Conservation (phyloP, 92 coral and sea anemone species). For the Muricea muricata region DNA sequence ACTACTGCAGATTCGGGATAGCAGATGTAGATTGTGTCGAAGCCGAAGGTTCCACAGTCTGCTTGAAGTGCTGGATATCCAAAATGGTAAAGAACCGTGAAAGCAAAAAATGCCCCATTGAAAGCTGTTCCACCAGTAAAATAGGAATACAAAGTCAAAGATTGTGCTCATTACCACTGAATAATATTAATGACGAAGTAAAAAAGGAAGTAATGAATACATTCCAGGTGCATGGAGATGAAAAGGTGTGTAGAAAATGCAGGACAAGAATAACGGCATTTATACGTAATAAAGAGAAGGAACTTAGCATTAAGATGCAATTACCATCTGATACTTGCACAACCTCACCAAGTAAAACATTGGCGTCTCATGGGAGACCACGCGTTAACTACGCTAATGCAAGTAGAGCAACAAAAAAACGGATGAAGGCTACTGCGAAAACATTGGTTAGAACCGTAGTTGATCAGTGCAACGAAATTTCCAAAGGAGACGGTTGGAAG, state of each 20-base stretch:
- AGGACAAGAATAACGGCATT: slow-evolving; percentile 15
- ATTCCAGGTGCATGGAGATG: background rate
- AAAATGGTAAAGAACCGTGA: background rate
- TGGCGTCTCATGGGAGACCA: background rate
- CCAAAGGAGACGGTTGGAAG: background rate
- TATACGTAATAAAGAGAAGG: background rate
- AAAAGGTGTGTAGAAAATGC: slow-evolving; percentile 18
- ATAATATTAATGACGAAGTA: background rate
- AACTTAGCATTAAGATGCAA: background rate
- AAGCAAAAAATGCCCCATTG: background rate
- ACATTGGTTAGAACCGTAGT: background rate
- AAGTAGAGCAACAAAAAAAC: slow-evolving; percentile 11
- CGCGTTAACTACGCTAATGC: slow-evolving; percentile 5
- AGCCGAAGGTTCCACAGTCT: background rate
- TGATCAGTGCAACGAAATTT: background rate
- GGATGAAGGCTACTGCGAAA: slow-evolving; percentile 24
- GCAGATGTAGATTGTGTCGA: background rate
- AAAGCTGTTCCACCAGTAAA: slow-evolving; percentile 2
- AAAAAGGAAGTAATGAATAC: background rate
- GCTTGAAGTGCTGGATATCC: slow-evolving; percentile 19
- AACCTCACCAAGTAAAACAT: background rate
- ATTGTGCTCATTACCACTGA: slow-evolving; percentile 5
- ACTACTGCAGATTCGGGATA: background rate
- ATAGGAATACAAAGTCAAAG: slow-evolving; percentile 7
- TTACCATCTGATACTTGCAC: background rate